A percentile compares a stretch with the other conserved stretches of the same genome.
phyloP scores from a whole-genome alignment of 1,140 invertebrate genomes.

The Mercenaria mercenaria region DNA sequence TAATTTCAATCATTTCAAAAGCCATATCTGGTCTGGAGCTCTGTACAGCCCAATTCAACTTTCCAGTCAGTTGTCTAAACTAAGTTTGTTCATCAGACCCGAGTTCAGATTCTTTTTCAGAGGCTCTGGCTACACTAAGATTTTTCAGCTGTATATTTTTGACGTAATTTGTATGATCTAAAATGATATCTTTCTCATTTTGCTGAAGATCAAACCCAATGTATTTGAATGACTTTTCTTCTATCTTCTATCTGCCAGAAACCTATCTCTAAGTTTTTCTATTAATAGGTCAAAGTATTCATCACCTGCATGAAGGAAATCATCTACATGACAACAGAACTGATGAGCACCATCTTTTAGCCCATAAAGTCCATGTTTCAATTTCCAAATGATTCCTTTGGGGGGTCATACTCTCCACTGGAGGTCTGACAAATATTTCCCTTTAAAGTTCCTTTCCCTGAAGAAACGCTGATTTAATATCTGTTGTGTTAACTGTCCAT shows the following conservation, averaged over 20 bases:
- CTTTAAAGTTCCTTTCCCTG: no score
- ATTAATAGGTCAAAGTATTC: conserved; percentile 46
- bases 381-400: no score
- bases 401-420: conserved; percentile 38
- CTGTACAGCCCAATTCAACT: no score
- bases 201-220: conserved; percentile 63
- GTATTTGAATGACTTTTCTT: conserved; percentile 58
- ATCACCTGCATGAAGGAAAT: conserved; percentile 60
- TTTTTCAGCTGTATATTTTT: no score
- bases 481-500: conserved; percentile 68
- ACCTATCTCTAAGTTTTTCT: conserved; percentile 53
- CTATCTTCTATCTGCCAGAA: conserved; percentile 65
- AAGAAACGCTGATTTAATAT: conserved; percentile 65
- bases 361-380: no score
- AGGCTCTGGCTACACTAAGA: no score
- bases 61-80: conserved; percentile 52
- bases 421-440: conserved; percentile 61
- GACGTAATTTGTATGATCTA: no score
- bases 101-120: no score
- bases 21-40: no score
- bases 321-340: conserved; percentile 59
- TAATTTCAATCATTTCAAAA: no score
- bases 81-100: not conserved
- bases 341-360: conserved; percentile 61
- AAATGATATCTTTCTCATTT: no score